These are phyloP conservation scores for Heliothis virescens DNA, from an alignment of 1,140 invertebrate species.

Conservation along the genomic window DNA sequence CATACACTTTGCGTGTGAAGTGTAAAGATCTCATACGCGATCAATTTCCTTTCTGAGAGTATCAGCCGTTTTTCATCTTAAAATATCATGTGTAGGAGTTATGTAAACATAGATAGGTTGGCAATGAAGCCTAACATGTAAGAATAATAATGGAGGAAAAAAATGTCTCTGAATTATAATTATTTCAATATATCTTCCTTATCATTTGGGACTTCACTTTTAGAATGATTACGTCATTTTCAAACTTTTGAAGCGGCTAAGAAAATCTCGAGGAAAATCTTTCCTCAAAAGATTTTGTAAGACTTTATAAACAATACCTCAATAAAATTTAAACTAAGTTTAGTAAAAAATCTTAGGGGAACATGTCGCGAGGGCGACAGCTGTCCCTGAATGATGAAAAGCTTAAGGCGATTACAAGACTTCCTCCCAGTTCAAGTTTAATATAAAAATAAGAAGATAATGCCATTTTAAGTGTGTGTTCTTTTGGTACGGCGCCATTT, in stretches of 20 bases:
- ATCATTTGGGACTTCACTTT: too few relatives aligned
- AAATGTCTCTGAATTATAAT: too few relatives aligned
- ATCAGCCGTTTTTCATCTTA: neutral
- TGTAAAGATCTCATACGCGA: neutral
- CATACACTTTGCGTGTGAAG: neutral
- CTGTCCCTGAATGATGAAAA: conserved; percentile 81
- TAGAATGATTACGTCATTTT: too few relatives aligned
- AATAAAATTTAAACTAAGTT: conserved; percentile 47
- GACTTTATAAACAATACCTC: conserved; percentile 38
- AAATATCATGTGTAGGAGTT: neutral
- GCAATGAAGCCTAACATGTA: too few relatives aligned
- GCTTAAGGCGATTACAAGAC: conserved; percentile 83
- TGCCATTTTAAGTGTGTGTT: conserved; percentile 76
- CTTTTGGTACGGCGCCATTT: conserved; percentile 65
- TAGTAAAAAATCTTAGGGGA: conserved; percentile 61
- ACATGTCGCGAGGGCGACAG: conserved; percentile 72
- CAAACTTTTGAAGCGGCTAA: neutral
- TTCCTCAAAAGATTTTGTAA: neutral
- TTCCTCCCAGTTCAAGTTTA: conserved; percentile 76
- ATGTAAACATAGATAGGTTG: neutral
- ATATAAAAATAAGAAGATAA: conserved; percentile 83
- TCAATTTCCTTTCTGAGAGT: conserved; percentile 6
- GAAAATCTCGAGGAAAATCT: neutral
- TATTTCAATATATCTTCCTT: too few relatives aligned
- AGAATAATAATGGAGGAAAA: too few relatives aligned